A percentile compares a stretch with the other conserved stretches of the same genome.
Evolutionary conservation across 2,888 invertebrate species (phyloP).

Genomic region (Slavum lentiscoides): DNA sequence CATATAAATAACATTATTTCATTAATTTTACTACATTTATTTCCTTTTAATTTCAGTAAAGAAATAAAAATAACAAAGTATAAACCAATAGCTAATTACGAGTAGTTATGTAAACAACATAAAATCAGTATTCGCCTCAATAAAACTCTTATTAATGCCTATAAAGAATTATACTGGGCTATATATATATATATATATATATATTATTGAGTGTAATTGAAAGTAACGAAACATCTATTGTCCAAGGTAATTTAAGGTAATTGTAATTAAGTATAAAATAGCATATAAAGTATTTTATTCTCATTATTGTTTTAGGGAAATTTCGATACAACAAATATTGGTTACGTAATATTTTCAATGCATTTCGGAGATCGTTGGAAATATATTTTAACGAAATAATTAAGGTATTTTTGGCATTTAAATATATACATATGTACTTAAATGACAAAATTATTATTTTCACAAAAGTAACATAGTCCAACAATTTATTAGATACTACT

Average conservation of each 20-base stretch:
- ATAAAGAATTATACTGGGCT: too few relatives aligned
- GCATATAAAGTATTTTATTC: background rate
- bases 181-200: too few relatives aligned
- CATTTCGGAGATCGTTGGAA: background rate
- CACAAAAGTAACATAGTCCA: background rate
- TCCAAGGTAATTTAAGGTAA: background rate
- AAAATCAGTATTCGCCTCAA: background rate
- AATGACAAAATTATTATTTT: too few relatives aligned
- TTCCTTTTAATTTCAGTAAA: background rate
- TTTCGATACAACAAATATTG: background rate
- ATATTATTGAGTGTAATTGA: background rate
- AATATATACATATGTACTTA: too few relatives aligned
- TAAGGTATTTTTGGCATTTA: background rate
- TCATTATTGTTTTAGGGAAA: background rate
- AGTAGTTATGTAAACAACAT: background rate
- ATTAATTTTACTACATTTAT: too few relatives aligned
- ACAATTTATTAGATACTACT: too few relatives aligned
- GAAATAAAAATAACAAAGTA: background rate
- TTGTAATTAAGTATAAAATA: background rate
- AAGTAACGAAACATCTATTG: background rate
- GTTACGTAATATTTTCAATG: background rate
- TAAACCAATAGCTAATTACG: too few relatives aligned
- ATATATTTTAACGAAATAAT: constrained; percentile 11
- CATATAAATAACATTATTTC: background rate
- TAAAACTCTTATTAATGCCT: background rate